Evolutionary conservation across 2,888 invertebrate species (phyloP).

Genomic region (Cheilosia vernalis): DNA sequence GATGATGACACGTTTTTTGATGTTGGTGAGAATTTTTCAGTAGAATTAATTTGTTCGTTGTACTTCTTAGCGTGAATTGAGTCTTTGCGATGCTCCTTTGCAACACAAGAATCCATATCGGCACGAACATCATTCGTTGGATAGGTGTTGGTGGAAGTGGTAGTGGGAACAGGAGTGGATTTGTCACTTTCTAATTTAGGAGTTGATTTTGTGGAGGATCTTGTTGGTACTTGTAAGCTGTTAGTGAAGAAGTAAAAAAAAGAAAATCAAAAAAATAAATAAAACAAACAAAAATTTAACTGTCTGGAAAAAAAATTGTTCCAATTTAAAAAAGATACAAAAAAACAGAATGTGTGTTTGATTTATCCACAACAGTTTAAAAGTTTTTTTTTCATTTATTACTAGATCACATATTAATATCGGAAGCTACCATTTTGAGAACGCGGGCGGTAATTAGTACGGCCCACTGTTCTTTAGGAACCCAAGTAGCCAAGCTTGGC

Average conservation of each 20-base stretch:
- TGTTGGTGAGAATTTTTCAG: constrained; percentile 59
- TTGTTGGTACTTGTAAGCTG: constrained; percentile 70
- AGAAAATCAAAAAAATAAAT: constrained; percentile 32
- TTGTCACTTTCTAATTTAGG: constrained; percentile 48
- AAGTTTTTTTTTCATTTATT: neutral
- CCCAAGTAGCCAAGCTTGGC: too few species aligned
- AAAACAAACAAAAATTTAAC: constrained; percentile 35
- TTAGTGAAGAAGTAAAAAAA: constrained; percentile 54
- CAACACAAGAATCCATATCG: constrained; percentile 35
- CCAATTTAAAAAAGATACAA: constrained; percentile 19
- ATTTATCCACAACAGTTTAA: neutral
- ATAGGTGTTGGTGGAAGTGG: constrained; percentile 45
- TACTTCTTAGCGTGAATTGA: constrained; percentile 64
- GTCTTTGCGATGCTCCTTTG: constrained; percentile 62
- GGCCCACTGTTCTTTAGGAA: too few species aligned
- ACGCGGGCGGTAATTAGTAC: too few species aligned
- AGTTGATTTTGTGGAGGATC: constrained; percentile 56
- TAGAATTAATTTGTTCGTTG: constrained; percentile 59
- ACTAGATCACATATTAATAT: neutral
- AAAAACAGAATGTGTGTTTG: neutral
- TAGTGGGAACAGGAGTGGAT: constrained; percentile 52
- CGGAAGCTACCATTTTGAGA: constrained; percentile 10
- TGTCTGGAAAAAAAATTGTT: constrained; percentile 47
- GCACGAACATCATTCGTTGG: constrained; percentile 44
- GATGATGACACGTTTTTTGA: constrained; percentile 51